phyloP scores from a whole-genome alignment of 2,797 vertebrate genomes.

The Epinephelus coioides region DNA sequence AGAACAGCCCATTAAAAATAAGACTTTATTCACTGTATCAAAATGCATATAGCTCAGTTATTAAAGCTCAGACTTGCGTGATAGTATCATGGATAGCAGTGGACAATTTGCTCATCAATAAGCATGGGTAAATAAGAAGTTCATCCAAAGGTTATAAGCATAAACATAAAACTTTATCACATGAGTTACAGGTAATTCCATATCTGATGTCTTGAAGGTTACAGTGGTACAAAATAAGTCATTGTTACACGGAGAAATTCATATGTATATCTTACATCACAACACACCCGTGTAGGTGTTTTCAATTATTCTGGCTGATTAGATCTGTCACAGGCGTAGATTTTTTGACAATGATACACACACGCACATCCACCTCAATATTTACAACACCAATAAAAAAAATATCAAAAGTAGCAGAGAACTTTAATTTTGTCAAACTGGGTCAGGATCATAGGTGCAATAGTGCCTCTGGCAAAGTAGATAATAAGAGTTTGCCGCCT shows the following conservation, averaged over 20 bases:
- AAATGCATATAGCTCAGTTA: background rate
- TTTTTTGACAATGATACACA: too few relatives aligned
- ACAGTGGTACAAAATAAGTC: background rate
- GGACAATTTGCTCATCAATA: background rate
- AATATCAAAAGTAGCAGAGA: too few relatives aligned
- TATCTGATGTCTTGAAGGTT: background rate
- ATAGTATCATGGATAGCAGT: background rate
- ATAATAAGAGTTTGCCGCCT: too few relatives aligned
- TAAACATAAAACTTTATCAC: background rate
- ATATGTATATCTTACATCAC: background rate
- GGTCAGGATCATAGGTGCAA: too few relatives aligned
- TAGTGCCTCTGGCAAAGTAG: too few relatives aligned
- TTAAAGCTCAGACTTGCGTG: background rate
- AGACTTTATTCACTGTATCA: constrained; percentile 2
- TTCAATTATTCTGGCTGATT: background rate
- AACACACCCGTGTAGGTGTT: background rate
- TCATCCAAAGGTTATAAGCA: background rate
- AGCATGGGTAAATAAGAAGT: background rate
- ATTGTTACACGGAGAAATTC: background rate
- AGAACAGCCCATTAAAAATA: background rate
- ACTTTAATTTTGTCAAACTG: too few relatives aligned
- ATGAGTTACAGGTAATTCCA: background rate
- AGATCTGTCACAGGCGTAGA: background rate
- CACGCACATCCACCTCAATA: too few relatives aligned
- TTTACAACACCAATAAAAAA: too few relatives aligned